A percentile compares a stretch with the other conserved stretches of the same genome.
phyloP scores from a whole-genome alignment of 2,888 invertebrate genomes.

The Ophion costatus region DNA sequence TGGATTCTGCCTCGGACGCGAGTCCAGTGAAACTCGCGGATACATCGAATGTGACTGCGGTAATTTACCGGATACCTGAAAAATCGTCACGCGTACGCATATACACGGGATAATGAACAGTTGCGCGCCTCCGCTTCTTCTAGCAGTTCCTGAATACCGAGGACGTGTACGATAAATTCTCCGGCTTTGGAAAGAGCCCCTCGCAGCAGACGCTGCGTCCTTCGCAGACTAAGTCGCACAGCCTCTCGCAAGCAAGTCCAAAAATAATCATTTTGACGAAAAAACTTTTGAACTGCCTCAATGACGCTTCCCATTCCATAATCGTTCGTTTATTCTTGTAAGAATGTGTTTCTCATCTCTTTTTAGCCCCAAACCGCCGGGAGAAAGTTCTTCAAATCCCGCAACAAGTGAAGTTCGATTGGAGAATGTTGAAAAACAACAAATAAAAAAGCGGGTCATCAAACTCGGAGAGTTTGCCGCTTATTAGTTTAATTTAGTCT shows the following conservation, averaged over 20 bases:
- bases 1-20: constrained; percentile 44
- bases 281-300: background rate
- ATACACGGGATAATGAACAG: background rate
- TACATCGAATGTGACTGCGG: background rate
- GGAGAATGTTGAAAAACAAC: background rate
- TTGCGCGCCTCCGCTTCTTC: background rate
- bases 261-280: background rate
- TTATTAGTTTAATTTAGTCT: background rate
- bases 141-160: constrained; percentile 34
- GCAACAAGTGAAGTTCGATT: constrained; percentile 35
- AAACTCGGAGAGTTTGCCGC: background rate
- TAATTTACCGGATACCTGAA: constrained; percentile 5
- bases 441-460: background rate
- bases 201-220: constrained; percentile 41
- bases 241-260: constrained; percentile 35
- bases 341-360: background rate
- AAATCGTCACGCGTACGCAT: no score
- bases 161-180: constrained; percentile 34
- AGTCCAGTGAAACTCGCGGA: constrained; percentile 48
- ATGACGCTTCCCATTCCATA: background rate
- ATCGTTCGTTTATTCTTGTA: background rate
- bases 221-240: constrained; percentile 22
- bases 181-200: constrained; percentile 12
- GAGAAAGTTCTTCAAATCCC: constrained; percentile 62
- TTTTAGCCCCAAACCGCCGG: constrained; percentile 38